Conservation (phyloP, 2,888 invertebrate species). For the Athalia rosae region DNA sequence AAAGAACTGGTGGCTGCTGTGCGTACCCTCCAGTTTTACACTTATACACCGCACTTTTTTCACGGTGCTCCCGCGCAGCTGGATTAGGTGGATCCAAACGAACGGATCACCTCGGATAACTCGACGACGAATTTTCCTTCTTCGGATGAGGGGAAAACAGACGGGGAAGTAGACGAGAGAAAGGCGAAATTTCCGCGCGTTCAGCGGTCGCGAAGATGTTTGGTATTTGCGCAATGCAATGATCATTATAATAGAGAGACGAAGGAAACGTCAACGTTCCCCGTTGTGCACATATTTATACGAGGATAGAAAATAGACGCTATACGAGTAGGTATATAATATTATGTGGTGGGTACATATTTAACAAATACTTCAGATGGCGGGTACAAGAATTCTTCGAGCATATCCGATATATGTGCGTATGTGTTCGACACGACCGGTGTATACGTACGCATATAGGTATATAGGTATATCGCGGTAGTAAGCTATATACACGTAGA, state of each 20-base stretch:
- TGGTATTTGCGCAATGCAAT: too few relatives aligned
- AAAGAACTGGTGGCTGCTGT: too few relatives aligned
- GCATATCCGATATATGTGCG: too few relatives aligned
- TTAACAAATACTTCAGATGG: neutral
- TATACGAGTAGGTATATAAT: neutral
- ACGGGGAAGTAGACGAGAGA: too few relatives aligned
- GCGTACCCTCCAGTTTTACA: too few relatives aligned
- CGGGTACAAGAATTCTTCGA: neutral
- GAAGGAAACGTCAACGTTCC: too few relatives aligned
- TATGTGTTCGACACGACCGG: neutral
- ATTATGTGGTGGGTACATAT: neutral
- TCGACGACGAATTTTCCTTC: neutral
- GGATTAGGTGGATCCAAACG: slow-evolving; percentile 25
- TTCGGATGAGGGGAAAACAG: neutral
- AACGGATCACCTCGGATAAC: slow-evolving; percentile 23
- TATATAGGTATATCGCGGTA: neutral
- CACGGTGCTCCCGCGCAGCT: neutral
- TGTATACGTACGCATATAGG: neutral
- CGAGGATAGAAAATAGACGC: neutral
- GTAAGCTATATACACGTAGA: slow-evolving; percentile 14
- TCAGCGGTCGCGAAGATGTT: too few relatives aligned
- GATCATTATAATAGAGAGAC: too few relatives aligned
- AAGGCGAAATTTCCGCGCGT: too few relatives aligned
- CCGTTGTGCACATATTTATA: neutral
- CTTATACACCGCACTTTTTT: too few relatives aligned